Percentiles rank a stretch among this genome's conserved stretches.
Conservation (phyloP, 1,140 invertebrate species). For the Sesamia nonagrioides region DNA sequence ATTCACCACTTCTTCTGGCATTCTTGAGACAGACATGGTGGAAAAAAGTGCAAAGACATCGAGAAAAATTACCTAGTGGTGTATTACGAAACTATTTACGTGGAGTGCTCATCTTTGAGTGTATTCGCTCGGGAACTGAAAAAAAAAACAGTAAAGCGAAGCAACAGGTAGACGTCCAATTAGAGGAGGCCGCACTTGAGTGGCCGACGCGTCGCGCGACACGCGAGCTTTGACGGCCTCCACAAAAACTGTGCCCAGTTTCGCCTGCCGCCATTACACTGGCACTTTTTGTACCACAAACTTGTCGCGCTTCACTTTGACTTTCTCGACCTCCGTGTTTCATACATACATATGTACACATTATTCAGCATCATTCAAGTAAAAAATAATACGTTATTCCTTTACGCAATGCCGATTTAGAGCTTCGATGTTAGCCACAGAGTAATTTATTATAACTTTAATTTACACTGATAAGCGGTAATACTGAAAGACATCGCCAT, state of each 20-base stretch:
- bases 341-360: conserved; percentile 43
- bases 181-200: conserved; percentile 79
- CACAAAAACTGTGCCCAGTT: conserved; percentile 79
- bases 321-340: conserved; percentile 65
- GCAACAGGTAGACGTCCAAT: conserved; percentile 86
- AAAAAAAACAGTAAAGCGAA: conserved; percentile 77
- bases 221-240: conserved; percentile 76
- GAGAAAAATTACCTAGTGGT: conserved; percentile 58
- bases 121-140: conserved; percentile 68
- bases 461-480: conserved; percentile 34
- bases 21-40: background rate
- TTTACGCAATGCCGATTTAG: conserved; percentile 9
- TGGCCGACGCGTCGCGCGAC: conserved; percentile 75
- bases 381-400: conserved; percentile 26
- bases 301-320: conserved; percentile 75
- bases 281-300: conserved; percentile 74
- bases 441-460: conserved; percentile 34
- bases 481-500: conserved; percentile 44
- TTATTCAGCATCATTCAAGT: conserved; percentile 34
- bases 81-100: conserved; percentile 77
- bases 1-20: conserved; percentile 6
- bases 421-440: background rate
- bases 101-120: conserved; percentile 74
- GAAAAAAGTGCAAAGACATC: conserved; percentile 57
- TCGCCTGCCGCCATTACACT: conserved; percentile 73